Conservation (phyloP, 2,113 vertebrate genomes). For the Eclectus roratus region DNA sequence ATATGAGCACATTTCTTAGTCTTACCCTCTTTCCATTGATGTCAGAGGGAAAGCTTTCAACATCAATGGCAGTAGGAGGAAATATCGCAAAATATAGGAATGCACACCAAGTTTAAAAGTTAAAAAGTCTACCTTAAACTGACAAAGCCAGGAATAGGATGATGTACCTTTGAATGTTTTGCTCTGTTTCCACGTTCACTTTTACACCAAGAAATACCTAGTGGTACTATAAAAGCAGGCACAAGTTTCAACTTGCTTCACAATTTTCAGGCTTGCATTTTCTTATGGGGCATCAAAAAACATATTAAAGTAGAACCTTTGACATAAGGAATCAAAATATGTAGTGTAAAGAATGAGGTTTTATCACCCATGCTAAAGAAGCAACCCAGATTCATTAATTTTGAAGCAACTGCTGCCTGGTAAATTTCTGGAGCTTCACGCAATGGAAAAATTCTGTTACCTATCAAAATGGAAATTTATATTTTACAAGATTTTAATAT, state of each 20-base stretch:
- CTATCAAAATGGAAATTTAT: not conserved
- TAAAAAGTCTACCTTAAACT: not conserved
- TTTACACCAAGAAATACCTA: not conserved
- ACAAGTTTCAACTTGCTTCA: not conserved
- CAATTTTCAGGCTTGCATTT: not conserved
- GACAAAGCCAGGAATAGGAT: not conserved
- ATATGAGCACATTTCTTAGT: slow-evolving; percentile 55
- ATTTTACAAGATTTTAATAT: not conserved
- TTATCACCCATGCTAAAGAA: not conserved
- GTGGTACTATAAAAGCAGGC: not conserved
- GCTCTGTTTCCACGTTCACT: not conserved
- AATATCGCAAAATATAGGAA: not conserved
- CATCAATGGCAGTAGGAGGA: slow-evolving; percentile 5
- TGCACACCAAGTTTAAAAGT: not conserved
- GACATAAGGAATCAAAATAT: not conserved
- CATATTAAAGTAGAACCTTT: not conserved
- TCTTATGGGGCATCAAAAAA: not conserved
- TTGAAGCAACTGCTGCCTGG: not conserved
- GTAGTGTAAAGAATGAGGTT: not conserved
- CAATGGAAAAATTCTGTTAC: not conserved
- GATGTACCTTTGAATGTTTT: not conserved
- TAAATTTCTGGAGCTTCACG: not conserved
- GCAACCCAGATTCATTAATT: not conserved
- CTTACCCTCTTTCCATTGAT: slow-evolving; percentile 48
- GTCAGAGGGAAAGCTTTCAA: slow-evolving; percentile 33